Evolutionary conservation across 2,113 vertebrate species (phyloP).

Genomic region (Eubucco bourcierii): DNA sequence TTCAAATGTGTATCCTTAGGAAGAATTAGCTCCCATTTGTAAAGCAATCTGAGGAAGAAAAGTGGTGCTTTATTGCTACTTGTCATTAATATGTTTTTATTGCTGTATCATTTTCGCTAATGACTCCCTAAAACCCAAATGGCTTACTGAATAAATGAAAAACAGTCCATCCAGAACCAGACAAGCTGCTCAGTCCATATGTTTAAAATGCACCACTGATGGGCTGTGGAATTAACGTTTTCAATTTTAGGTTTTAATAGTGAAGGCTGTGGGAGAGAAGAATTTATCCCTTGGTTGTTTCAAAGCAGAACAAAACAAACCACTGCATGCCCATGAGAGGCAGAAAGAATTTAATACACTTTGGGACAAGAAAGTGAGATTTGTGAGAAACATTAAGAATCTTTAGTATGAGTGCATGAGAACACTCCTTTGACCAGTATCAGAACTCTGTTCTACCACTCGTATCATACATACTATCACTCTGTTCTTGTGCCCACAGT

Average conservation of each 20-base stretch:
- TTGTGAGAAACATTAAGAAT: neutral
- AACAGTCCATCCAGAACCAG: neutral
- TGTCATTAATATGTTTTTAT: constrained; percentile 45
- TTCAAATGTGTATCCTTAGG: neutral
- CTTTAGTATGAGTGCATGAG: neutral
- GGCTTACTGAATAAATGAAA: constrained; percentile 28
- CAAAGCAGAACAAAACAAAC: neutral
- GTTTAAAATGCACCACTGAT: constrained; percentile 5
- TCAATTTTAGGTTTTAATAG: neutral
- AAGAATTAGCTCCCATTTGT: neutral
- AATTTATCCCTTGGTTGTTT: neutral
- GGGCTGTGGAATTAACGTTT: neutral
- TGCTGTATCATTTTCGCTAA: constrained; percentile 35
- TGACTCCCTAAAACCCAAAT: constrained; percentile 14
- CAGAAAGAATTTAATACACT: neutral
- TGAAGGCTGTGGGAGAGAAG: neutral
- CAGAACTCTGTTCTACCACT: neutral
- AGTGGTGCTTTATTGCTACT: constrained; percentile 2
- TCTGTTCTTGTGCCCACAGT: neutral
- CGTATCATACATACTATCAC: rapidly evolving
- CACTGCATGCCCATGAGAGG: rapidly evolving
- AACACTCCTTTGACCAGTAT: neutral
- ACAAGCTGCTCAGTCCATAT: constrained; percentile 33
- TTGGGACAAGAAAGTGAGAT: neutral
- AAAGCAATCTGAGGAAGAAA: neutral